A percentile compares a stretch with the other conserved stretches of the same genome.
These are phyloP conservation scores for Baccha elongata DNA, from an alignment of 2,888 invertebrate species.

Conservation along the genomic window DNA sequence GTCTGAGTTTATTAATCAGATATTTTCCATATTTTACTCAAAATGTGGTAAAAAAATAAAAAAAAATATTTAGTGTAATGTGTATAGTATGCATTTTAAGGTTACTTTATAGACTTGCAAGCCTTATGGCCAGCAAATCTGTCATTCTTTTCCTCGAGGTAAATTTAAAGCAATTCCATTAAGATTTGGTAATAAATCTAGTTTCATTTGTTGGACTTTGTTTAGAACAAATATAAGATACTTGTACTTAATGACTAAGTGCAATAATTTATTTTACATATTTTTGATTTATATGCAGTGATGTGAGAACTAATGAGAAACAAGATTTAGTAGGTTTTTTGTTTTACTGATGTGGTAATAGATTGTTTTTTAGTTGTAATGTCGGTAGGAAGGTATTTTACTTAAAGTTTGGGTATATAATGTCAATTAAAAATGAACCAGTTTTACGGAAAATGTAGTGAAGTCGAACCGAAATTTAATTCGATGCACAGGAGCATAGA, in stretches of 20 bases:
- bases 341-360: too few species aligned
- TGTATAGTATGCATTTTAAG: constrained; percentile 32
- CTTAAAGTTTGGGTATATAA: too few species aligned
- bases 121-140: constrained; percentile 21
- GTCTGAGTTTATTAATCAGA: constrained; percentile 64
- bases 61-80: neutral
- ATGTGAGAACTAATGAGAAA: constrained; percentile 35
- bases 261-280: constrained; percentile 30
- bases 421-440: too few species aligned
- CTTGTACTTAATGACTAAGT: constrained; percentile 12
- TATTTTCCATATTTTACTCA: constrained; percentile 62
- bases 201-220: constrained; percentile 35
- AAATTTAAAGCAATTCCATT: constrained; percentile 48
- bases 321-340: too few species aligned
- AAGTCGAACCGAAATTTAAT: too few species aligned
- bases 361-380: too few species aligned
- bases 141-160: neutral
- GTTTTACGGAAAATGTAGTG: too few species aligned
- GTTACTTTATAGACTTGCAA: constrained; percentile 48
- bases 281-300: constrained; percentile 35
- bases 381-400: too few species aligned
- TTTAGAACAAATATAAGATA: constrained; percentile 21
- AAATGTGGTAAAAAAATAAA: constrained; percentile 27
- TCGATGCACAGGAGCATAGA: too few species aligned
- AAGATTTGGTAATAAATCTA: constrained; percentile 53